Evolutionary conservation across 2,797 vertebrate genomes (phyloP).

Genomic region (Decapterus maruadsi): DNA sequence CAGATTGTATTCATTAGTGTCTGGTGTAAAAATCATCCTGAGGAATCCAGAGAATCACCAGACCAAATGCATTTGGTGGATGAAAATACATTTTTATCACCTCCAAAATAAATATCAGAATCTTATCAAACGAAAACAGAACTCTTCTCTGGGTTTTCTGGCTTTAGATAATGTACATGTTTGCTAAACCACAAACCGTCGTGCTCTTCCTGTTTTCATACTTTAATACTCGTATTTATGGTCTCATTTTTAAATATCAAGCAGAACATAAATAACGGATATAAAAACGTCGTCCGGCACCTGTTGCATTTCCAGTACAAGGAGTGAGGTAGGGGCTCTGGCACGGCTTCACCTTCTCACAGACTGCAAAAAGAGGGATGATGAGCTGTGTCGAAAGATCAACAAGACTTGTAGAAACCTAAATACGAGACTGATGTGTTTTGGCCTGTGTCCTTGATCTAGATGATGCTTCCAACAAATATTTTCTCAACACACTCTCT

Average conservation of each 20-base stretch:
- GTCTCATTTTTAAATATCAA: conserved; percentile 22
- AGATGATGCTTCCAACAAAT: not conserved
- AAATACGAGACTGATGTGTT: not conserved
- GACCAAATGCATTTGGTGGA: not conserved
- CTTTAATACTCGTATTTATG: not conserved
- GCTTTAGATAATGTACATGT: not conserved
- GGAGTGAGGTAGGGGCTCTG: not conserved
- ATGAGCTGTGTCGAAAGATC: not conserved
- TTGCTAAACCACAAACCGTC: not conserved
- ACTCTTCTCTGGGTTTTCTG: not conserved
- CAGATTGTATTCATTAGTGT: not conserved
- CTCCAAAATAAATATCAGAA: not conserved
- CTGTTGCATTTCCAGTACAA: not conserved
- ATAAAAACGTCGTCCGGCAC: not conserved
- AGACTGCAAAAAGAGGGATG: not conserved
- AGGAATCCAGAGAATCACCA: not conserved
- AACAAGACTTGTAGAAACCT: not conserved
- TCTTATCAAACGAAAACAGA: conserved; percentile 11
- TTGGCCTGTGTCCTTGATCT: not conserved
- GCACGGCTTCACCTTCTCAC: not conserved
- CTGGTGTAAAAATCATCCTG: not conserved
- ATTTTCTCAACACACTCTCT: not conserved
- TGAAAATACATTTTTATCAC: not conserved
- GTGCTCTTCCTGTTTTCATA: not conserved
- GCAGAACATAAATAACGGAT: conserved; percentile 17